A percentile compares a stretch with the other conserved stretches of the same genome.
Evolutionary conservation across 2,888 invertebrate genomes (phyloP).

Genomic region (Macrophya alboannulata): DNA sequence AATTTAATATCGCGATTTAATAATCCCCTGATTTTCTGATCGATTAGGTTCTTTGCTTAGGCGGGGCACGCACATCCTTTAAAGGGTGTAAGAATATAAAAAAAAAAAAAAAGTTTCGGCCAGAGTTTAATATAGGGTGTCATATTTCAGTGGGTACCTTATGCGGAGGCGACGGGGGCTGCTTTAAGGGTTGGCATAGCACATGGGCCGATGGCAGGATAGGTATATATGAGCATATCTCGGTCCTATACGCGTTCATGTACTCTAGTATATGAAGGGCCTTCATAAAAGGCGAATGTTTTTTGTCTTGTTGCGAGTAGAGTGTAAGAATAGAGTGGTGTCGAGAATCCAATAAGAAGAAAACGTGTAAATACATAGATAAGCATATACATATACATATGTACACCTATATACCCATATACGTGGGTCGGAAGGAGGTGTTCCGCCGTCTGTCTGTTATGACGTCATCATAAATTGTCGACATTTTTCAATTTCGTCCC

Average conservation of each 20-base stretch:
- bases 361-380: constrained; percentile 30
- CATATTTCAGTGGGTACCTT: constrained; percentile 64
- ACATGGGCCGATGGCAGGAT: background rate
- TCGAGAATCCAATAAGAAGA: constrained; percentile 61
- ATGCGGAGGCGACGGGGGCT: constrained; percentile 54
- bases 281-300: constrained; percentile 60
- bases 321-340: constrained; percentile 55
- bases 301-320: constrained; percentile 62
- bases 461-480: constrained; percentile 61
- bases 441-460: constrained; percentile 51
- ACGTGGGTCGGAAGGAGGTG: constrained; percentile 45
- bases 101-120: constrained; percentile 59
- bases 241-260: background rate
- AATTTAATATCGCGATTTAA: constrained; percentile 66
- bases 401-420: background rate
- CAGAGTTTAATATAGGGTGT: constrained; percentile 69
- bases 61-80: constrained; percentile 12
- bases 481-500: constrained; percentile 60
- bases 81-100: constrained; percentile 64
- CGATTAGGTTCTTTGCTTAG: constrained; percentile 65
- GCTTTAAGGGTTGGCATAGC: constrained; percentile 48
- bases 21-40: constrained; percentile 70
- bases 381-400: background rate
- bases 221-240: constrained; percentile 14
- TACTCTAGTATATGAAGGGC: constrained; percentile 55